Conservation (phyloP, 2,888 invertebrate genomes). For the Artemia sinica region DNA sequence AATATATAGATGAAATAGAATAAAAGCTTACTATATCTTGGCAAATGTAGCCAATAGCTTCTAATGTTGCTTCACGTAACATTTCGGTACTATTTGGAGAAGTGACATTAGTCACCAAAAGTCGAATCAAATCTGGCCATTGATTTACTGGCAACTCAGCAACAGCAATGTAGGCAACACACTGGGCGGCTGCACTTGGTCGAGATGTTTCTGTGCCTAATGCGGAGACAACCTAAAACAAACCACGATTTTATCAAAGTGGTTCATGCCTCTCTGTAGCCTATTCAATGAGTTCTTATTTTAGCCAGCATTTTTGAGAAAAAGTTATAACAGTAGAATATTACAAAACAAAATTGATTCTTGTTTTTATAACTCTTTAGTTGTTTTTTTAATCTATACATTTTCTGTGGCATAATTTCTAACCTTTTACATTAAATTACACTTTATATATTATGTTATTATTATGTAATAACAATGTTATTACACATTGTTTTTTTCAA, state of each 20-base stretch:
- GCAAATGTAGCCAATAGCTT: slow-evolving; percentile 96
- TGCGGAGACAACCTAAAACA: slow-evolving; percentile 61
- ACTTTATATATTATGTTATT: too few relatives aligned
- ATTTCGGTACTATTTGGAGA: slow-evolving; percentile 55
- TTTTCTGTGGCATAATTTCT: too few relatives aligned
- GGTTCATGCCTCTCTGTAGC: too few relatives aligned
- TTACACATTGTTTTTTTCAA: too few relatives aligned
- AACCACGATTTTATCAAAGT: slow-evolving; percentile 9
- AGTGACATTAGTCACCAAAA: slow-evolving; percentile 77
- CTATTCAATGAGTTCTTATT: too few relatives aligned
- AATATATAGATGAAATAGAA: slow-evolving; percentile 3
- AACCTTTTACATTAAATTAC: too few relatives aligned
- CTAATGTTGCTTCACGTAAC: slow-evolving; percentile 87
- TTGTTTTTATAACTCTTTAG: too few relatives aligned
- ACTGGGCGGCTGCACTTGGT: slow-evolving; percentile 95
- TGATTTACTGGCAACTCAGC: slow-evolving; percentile 79
- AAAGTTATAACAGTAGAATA: too few relatives aligned
- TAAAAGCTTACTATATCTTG: slow-evolving; percentile 59
- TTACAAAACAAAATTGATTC: too few relatives aligned
- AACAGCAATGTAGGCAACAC: slow-evolving; percentile 94
- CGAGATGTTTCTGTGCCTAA: slow-evolving; percentile 87
- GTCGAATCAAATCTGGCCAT: slow-evolving; percentile 77
- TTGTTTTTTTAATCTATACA: too few relatives aligned
- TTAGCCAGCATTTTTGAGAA: too few relatives aligned
- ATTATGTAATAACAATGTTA: too few relatives aligned